Evolutionary conservation across 2,113 vertebrate species (phyloP).

Genomic region (Chloropsis cyanopogon): DNA sequence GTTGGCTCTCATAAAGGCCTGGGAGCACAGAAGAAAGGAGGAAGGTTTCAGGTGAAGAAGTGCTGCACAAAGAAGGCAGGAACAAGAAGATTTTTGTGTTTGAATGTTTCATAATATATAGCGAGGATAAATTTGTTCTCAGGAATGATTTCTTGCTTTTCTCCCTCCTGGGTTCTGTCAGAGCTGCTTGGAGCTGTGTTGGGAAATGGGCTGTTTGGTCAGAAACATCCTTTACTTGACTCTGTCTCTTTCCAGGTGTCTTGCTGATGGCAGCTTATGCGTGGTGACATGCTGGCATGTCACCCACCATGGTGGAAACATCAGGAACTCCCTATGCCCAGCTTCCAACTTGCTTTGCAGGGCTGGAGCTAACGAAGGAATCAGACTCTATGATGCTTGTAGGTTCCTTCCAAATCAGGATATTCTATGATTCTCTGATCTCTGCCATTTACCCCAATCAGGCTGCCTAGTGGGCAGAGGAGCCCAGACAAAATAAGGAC

Average conservation of each 20-base stretch:
- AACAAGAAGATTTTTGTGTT: background rate
- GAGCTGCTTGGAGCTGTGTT: background rate
- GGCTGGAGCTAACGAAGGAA: background rate
- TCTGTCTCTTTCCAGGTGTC: background rate
- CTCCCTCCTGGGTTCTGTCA: background rate
- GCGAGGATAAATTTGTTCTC: background rate
- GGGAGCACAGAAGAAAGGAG: background rate
- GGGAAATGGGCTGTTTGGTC: background rate
- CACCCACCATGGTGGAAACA: background rate
- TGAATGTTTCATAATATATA: background rate
- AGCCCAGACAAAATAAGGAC: background rate
- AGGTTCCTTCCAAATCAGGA: background rate
- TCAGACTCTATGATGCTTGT: background rate
- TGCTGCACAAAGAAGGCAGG: background rate
- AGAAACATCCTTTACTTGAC: background rate
- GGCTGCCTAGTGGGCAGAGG: background rate
- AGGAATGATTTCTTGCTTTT: background rate
- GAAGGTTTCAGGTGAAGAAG: background rate
- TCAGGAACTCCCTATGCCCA: background rate
- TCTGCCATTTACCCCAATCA: background rate
- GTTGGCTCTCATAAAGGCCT: background rate
- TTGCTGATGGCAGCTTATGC: background rate
- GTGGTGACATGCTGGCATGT: background rate
- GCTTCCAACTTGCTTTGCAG: background rate
- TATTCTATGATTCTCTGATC: background rate